Evolutionary conservation across 2,888 invertebrate genomes (phyloP).

Genomic region (Rhodophaea formosa): DNA sequence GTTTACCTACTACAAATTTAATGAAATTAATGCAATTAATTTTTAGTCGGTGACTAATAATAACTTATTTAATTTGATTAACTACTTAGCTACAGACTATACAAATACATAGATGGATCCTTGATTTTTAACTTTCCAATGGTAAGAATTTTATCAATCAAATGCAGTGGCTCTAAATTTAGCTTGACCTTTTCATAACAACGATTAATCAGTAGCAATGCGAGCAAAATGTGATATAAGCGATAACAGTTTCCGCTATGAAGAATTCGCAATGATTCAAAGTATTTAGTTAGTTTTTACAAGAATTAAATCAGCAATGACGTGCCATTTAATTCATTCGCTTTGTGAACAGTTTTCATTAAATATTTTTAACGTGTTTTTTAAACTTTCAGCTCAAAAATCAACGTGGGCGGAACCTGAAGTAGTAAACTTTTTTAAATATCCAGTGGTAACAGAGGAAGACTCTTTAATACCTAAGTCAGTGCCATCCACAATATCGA

Average conservation of each 20-base stretch:
- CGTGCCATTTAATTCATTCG: constrained; percentile 45
- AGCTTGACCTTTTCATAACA: not conserved
- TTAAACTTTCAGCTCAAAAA: constrained; percentile 73
- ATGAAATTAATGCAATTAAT: too few species aligned
- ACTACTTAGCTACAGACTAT: too few species aligned
- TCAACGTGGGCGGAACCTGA: constrained; percentile 69
- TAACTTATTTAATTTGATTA: too few species aligned
- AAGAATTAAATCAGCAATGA: constrained; percentile 40
- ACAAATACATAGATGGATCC: too few species aligned
- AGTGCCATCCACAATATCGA: constrained; percentile 54
- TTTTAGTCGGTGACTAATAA: too few species aligned
- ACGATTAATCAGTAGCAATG: constrained; percentile 22
- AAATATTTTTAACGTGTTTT: constrained; percentile 51
- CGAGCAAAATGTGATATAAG: constrained; percentile 29
- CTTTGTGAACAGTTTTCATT: constrained; percentile 48
- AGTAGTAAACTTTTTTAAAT: constrained; percentile 61
- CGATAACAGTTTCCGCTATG: constrained; percentile 64
- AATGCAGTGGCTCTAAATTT: not conserved
- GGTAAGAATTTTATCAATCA: too few species aligned
- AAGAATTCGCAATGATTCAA: not conserved
- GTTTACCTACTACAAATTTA: too few species aligned
- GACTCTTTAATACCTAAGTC: constrained; percentile 58
- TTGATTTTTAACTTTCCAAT: too few species aligned
- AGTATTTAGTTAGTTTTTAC: constrained; percentile 38
- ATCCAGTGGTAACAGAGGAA: constrained; percentile 59